Conservation (phyloP, 2,797 vertebrate species). For the Cryptoblepharus egeriae region DNA sequence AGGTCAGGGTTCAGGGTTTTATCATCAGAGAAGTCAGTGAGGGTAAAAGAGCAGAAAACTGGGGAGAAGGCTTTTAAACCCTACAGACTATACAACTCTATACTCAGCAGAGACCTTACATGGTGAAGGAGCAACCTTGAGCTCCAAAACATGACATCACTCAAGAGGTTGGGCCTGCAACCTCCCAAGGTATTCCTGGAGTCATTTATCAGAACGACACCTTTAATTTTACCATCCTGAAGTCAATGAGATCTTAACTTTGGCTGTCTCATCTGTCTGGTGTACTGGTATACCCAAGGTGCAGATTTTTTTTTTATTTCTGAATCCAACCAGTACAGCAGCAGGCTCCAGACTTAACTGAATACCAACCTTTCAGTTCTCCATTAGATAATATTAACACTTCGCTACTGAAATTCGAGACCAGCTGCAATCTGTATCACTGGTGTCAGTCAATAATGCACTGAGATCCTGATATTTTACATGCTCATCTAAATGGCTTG, state of each 20-base stretch:
- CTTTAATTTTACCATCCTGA: neutral
- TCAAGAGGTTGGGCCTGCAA: neutral
- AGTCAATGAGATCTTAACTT: neutral
- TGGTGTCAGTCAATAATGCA: neutral
- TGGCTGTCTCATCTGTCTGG: neutral
- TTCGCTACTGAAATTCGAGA: neutral
- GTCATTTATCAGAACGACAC: neutral
- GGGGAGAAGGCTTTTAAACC: no score
- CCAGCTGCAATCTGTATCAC: neutral
- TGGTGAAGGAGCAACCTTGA: neutral
- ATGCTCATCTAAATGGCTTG: slow-evolving; percentile 23
- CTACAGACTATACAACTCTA: neutral
- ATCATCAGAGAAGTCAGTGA: neutral
- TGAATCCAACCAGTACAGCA: neutral
- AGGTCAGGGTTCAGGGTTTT: neutral
- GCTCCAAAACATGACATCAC: neutral
- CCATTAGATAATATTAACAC: neutral
- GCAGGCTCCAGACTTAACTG: neutral
- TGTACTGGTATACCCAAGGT: neutral
- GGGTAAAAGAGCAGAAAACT: neutral
- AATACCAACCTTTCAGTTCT: neutral
- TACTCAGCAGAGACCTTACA: neutral
- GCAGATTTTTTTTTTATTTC: neutral
- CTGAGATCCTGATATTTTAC: neutral
- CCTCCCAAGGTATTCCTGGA: neutral